These are phyloP conservation scores for Amblyjoppa fuscipennis DNA, from an alignment of 2,888 invertebrate species.

Conservation along the genomic window DNA sequence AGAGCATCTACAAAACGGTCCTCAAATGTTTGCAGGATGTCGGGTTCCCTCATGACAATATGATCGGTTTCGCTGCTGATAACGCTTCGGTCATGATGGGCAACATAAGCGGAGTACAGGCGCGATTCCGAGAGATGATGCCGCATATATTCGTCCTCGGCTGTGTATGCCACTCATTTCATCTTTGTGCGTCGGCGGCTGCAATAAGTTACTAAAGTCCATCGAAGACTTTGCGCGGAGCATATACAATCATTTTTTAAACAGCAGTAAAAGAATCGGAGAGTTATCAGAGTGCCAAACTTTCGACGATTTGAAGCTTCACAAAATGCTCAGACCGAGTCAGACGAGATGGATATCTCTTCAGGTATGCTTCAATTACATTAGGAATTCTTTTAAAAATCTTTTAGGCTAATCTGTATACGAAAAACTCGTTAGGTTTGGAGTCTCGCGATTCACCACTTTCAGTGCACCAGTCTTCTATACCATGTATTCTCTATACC, in stretches of 20 bases:
- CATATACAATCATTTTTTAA: conserved; percentile 61
- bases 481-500: too few relatives aligned
- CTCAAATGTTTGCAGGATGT: background rate
- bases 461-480: too few relatives aligned
- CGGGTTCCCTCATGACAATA: background rate
- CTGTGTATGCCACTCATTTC: conserved; percentile 62
- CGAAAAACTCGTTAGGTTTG: too few relatives aligned
- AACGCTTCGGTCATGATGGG: conserved; percentile 17
- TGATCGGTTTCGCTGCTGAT: conserved; percentile 15
- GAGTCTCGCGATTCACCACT: too few relatives aligned
- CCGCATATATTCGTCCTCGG: conserved; percentile 61
- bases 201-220: conserved; percentile 50
- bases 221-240: conserved; percentile 60
- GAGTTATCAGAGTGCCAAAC: conserved; percentile 44
- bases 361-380: background rate
- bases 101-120: conserved; percentile 1
- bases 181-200: conserved; percentile 63
- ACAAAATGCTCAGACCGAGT: conserved; percentile 11
- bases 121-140: conserved; percentile 36
- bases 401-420: too few relatives aligned
- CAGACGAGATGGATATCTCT: conserved; percentile 48
- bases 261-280: conserved; percentile 57
- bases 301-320: conserved; percentile 7
- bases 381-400: too few relatives aligned
- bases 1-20: background rate